Evolutionary conservation across 2,113 vertebrate species (phyloP), one percentile per base, ranked within the genome.

Genomic region (Choloepus hoffmanni): DNA sequence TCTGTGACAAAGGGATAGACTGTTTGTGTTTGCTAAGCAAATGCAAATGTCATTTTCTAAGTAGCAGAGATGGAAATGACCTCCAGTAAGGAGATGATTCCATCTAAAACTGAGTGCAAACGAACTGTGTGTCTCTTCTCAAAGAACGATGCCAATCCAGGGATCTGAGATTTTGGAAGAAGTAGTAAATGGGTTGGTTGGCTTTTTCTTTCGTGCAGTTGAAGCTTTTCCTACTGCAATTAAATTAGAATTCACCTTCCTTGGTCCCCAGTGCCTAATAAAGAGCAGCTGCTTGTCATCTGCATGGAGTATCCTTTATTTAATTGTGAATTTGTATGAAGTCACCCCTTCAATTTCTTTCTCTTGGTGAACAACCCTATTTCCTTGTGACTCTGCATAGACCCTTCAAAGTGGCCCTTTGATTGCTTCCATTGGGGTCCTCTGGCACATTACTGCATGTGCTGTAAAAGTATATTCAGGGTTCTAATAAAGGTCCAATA

Each of bases 241-340:
- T 95, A 92, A 95, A 92, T 92, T 92, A 91, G 58, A 23, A 67
- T 95, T 91, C 67, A 82, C 93, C 77, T 95, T 94, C 92, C 81
- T 43, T 16, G 65, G 76, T 96, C 90, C 85, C 73, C n/a, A 79
- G 89, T 70, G 92, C 28, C 92, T 93, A 95, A 90, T 92, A 87
- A 96, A 83, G 87, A 97, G 43, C 81, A 96, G 72, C 63, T 95
- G 88, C 81, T 87, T 90, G 21, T 90, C 92, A 92, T 55, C 76
- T 43, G 26, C n/a, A 26, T 16, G 26, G 48, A 82, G 36, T 68
- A 68, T 28, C 76, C 77, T 89, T 95, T 87, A 50, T 92, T 94
- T 94, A 90, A 85, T 70, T 95, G 92, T 86, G 85, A 94, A 79
- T 45, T 65, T 90, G 62, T 30, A 72, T 89, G 94, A 73, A 92